These are phyloP conservation scores for Nettapus auritus DNA, from an alignment of 2,113 vertebrate genomes.

Conservation along the genomic window DNA sequence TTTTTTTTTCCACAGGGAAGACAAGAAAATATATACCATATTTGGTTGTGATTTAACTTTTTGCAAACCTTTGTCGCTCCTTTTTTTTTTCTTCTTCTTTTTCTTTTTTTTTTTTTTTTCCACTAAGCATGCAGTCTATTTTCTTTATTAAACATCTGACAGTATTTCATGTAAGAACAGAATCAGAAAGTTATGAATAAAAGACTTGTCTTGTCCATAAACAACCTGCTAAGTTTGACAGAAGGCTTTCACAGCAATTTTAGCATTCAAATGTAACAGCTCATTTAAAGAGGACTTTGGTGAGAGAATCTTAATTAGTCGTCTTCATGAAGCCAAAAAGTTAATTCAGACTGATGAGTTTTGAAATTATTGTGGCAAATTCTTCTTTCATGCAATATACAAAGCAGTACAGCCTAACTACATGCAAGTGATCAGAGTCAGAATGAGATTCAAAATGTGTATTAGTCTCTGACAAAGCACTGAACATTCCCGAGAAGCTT, in stretches of 20 bases:
- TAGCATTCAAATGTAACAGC: not conserved
- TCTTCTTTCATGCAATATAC: not conserved
- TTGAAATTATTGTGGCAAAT: not conserved
- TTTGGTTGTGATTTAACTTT: slow-evolving; percentile 12
- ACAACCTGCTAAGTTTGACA: not conserved
- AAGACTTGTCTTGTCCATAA: not conserved
- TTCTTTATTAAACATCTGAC: not conserved
- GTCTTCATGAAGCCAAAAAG: not conserved
- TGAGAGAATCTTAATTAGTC: not conserved
- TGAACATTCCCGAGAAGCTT: not conserved
- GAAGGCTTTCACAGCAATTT: not conserved
- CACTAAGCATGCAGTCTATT: not conserved
- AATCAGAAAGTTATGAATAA: not conserved
- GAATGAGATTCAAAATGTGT: not conserved
- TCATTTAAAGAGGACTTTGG: not conserved
- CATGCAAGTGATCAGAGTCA: not conserved
- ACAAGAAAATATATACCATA: not conserved
- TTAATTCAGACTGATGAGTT: not conserved
- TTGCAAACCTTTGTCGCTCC: not conserved
- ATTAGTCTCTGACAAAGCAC: not conserved
- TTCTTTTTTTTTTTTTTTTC: not conserved
- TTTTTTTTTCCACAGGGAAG: not conserved
- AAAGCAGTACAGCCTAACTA: not conserved
- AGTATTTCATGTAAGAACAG: not conserved
- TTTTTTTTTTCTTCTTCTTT: not conserved